These are phyloP conservation scores for Venturia canescens DNA, from an alignment of 1,140 invertebrate species.

Conservation along the genomic window DNA sequence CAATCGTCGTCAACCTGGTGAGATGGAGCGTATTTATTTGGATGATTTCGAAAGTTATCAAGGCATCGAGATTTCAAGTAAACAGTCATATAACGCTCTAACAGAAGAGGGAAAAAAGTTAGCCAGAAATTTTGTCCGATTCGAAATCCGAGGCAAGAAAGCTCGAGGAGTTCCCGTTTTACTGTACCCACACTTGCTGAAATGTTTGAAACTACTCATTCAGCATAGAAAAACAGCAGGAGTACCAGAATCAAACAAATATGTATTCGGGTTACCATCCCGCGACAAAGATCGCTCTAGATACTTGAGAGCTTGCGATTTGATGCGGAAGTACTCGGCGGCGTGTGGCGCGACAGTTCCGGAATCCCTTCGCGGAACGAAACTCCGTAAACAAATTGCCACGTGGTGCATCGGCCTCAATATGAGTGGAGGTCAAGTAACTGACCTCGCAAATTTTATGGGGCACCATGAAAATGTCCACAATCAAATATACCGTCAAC, in stretches of 20 bases:
- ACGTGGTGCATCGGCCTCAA: slow-evolving; percentile 12
- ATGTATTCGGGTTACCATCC: slow-evolving; percentile 42
- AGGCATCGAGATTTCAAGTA: background rate
- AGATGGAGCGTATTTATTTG: too few species aligned
- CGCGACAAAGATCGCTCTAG: slow-evolving; percentile 22
- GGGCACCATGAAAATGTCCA: slow-evolving; percentile 6
- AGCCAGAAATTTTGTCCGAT: slow-evolving; percentile 17
- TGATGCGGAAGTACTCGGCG: slow-evolving; percentile 39
- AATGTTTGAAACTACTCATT: background rate
- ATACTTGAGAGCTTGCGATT: slow-evolving; percentile 34
- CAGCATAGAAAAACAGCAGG: background rate
- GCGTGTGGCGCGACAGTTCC: slow-evolving; percentile 40
- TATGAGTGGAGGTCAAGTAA: background rate
- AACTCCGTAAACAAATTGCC: background rate
- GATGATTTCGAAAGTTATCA: slow-evolving; percentile 1
- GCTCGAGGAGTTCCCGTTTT: slow-evolving; percentile 27
- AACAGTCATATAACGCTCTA: background rate
- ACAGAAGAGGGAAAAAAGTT: slow-evolving; percentile 17
- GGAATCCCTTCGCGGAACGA: slow-evolving; percentile 37
- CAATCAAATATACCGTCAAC: slow-evolving; percentile 27
- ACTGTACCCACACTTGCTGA: background rate
- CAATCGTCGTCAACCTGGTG: slow-evolving; percentile 32
- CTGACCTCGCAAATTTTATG: slow-evolving; percentile 15
- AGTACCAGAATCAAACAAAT: slow-evolving; percentile 2
- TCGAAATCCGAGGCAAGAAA: slow-evolving; percentile 37